Percentiles rank a stretch among this genome's conserved stretches.
Conservation (phyloP, 2,113 vertebrate species). For the Sebastes fasciatus region DNA sequence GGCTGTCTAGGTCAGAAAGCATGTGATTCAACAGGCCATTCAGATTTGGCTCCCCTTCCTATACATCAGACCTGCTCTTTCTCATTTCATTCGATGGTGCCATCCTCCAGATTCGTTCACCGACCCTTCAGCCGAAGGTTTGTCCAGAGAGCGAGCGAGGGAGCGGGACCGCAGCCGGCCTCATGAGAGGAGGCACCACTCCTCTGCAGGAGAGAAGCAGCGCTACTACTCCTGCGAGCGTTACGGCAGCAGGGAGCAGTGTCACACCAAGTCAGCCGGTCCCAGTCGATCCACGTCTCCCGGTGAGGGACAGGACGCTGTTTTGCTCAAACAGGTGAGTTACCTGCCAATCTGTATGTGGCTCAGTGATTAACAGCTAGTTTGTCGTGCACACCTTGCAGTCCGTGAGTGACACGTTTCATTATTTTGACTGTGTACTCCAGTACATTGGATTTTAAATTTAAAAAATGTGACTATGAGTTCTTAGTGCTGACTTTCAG, state of each 20-base stretch:
- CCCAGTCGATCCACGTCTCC: constrained; percentile 92
- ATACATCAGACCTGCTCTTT: too few relatives aligned
- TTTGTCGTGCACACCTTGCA: neutral
- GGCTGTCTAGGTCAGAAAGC: too few relatives aligned
- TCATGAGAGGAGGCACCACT: constrained; percentile 93
- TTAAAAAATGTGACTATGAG: neutral
- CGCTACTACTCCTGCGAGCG: constrained; percentile 97
- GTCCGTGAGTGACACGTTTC: neutral
- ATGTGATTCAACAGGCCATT: too few relatives aligned
- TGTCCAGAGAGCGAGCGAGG: constrained; percentile 85
- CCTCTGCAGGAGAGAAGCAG: constrained; percentile 90
- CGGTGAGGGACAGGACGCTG: constrained; percentile 85
- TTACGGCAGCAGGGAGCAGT: constrained; percentile 90
- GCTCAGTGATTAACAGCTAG: neutral
- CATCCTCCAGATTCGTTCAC: constrained; percentile 56
- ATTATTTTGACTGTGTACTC: neutral
- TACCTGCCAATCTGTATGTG: neutral
- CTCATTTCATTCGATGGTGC: neutral
- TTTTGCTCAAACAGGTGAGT: constrained; percentile 89
- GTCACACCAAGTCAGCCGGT: constrained; percentile 86
- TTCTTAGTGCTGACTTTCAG: neutral
- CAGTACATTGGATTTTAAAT: neutral
- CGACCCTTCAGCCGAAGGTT: constrained; percentile 74
- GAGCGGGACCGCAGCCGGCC: constrained; percentile 93
- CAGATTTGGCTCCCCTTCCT: too few relatives aligned